phyloP scores from a whole-genome alignment of 2,888 invertebrate genomes.

The Drosophila austrosaltans region DNA sequence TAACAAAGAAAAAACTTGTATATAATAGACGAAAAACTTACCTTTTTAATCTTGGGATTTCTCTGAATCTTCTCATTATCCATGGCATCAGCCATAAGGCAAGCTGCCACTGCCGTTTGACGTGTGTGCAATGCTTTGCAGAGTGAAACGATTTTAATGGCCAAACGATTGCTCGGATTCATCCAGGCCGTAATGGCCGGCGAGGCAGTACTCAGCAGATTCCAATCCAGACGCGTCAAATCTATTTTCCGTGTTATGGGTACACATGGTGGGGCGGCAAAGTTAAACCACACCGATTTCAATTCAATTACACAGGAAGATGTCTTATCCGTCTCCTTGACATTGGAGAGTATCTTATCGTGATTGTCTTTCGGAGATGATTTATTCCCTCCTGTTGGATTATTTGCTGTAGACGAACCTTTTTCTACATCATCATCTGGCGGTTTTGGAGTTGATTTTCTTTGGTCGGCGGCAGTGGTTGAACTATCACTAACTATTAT shows the following conservation, averaged over 20 bases:
- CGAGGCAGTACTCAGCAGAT: conserved; percentile 96
- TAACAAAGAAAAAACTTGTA: too few species aligned
- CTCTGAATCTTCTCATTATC: conserved; percentile 91
- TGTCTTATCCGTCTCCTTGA: conserved; percentile 88
- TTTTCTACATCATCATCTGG: conserved; percentile 84
- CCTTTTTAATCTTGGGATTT: conserved; percentile 83
- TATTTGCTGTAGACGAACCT: conserved; percentile 42
- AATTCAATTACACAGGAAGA: conserved; percentile 95
- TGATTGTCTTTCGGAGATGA: conserved; percentile 67
- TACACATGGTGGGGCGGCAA: conserved; percentile 97
- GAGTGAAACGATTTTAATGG: conserved; percentile 92
- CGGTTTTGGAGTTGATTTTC: conserved; percentile 62
- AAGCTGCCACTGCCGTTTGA: conserved; percentile 94
- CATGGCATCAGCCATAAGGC: conserved; percentile 96
- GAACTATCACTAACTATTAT: conserved; percentile 72
- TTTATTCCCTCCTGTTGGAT: conserved; percentile 43
- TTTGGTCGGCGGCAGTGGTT: conserved; percentile 38
- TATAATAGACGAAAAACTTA: conserved; percentile 27
- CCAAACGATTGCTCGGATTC: conserved; percentile 96
- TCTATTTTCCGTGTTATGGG: conserved; percentile 97
- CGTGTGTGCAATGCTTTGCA: conserved; percentile 91
- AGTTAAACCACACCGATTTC: conserved; percentile 97
- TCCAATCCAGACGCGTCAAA: conserved; percentile 97
- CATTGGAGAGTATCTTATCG: conserved; percentile 84
- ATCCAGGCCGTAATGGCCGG: conserved; percentile 99